Base-by-base conservation (phyloP, 2,888 invertebrate species). In the Trichopoda pennipes region DNA sequence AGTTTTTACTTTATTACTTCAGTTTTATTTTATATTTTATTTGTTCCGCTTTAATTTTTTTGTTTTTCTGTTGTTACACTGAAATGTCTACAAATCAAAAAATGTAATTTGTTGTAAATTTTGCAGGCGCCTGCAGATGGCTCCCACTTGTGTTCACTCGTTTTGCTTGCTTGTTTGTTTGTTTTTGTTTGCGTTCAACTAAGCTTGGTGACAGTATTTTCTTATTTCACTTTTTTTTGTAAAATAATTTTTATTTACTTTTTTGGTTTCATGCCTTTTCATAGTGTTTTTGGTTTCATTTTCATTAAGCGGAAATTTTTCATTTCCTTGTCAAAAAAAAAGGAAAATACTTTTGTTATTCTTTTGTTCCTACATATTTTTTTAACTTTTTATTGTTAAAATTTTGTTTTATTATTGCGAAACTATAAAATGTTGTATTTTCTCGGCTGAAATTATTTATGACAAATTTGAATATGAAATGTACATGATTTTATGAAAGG, bases 31-130 rank as follows among this genome's bases (percentile, higher is more conserved):
- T 68, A 61, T 58, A 21, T 32, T 61, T 21, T 38, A 49, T 55
- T 75, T 51, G 23, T 72, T 21, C 60, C 35, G 47, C 61, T 49
- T 56, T 63, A 38, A 17, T 76, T 35, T 70, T 58, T 23, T 32
- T 56, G n/a, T 35, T 60, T 38, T 19, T 61, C 23, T 74, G 58
- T 42, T 66, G 35, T 28, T 28, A 28, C 28, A 70, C 61, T 49
- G 38, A 75, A 82, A 82, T 82, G 82, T 78, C 82, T 82, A 79
- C 82, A 82, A 82, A 79, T 82, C 78, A 82, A 80, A 81, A 83
- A 83, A 78, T 66, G 61, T 78, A 83, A 80, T 83, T 83, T 83
- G 77, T 80, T 78, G 83, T 74, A 76, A 69, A 80, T 77, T 80
- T 77, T 74, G 60, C 78, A 74, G 80, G 78, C 80, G 80, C 80